Evolutionary conservation across 2,888 invertebrate species (phyloP), one percentile per base, ranked within the genome.

Genomic region (Agrochola circellaris): DNA sequence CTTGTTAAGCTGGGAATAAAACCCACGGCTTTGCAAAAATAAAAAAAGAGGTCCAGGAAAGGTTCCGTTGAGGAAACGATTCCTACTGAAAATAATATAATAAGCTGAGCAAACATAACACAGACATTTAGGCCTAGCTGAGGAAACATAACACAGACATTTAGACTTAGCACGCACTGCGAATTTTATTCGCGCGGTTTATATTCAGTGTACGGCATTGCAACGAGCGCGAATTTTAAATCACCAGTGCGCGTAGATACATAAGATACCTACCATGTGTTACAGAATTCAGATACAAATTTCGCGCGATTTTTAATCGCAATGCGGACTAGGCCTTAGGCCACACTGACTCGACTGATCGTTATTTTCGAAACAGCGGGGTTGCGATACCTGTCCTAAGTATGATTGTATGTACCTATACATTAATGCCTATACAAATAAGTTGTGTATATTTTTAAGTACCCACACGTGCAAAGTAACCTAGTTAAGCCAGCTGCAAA

Each of bases 401-500:
- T 48, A 34, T 58, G 48, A n/a, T 34, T 58, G 38, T 6, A 6
- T 2, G 30, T 56, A n/a, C n/a, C n/a, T n/a, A 26, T 38, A 54
- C 15, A 51, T 26, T 30, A 26, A 72, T 34, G 3, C 45, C 34
- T 79, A 42, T 9, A 73, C 30, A 54, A 38, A 45, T 64, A 72
- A 62, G 73, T 51, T 38, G 61, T 70, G 38, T 58, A 20, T 67
- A 68, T 69, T 76, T 69, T 70, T 54, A 82, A 68, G 73, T 77
- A 70, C 30, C 23, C 77, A 86, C 81, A 81, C 82, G 73, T 79
- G 82, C 79, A 85, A 85, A 82, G 82, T 87, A 87, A 86, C 89
- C 89, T 90, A 90, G 88, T 87, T 90, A 62, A 80, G 88, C 81
- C 92, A 92, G 90, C 90, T 92, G 91, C 87, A 88, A 81, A 86